Conservation (phyloP, 2,888 invertebrate genomes). For the Drepanosiphum platanoidis region DNA sequence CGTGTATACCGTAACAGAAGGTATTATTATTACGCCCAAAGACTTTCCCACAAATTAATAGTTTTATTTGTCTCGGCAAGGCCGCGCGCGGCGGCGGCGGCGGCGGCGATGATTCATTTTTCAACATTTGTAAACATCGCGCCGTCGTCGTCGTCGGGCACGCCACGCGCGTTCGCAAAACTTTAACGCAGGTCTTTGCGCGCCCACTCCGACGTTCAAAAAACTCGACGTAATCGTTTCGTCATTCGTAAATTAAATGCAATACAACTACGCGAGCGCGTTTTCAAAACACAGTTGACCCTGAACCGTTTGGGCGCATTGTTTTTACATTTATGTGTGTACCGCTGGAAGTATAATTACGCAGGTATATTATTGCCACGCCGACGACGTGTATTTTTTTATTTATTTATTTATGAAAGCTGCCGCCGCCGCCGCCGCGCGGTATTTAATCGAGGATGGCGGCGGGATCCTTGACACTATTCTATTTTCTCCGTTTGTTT, state of each 20-base stretch:
- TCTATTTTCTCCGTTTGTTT: conserved; percentile 26
- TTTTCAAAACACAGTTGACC: conserved; percentile 9
- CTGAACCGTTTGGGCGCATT: conserved; percentile 30
- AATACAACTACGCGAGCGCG: conserved; percentile 10
- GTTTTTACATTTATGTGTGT: conserved; percentile 20
- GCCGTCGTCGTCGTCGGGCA: too few relatives aligned
- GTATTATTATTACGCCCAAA: background rate
- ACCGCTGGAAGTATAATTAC: conserved; percentile 30
- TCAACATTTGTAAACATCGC: background rate
- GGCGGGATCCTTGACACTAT: conserved; percentile 61
- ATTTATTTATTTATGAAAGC: conserved; percentile 38
- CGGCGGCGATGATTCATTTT: conserved; percentile 2
- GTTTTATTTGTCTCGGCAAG: conserved; percentile 12
- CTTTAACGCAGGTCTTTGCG: background rate
- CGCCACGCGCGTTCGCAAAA: background rate
- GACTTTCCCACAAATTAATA: background rate
- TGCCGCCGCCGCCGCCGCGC: too few relatives aligned
- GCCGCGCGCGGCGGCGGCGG: too few relatives aligned
- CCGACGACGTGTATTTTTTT: background rate
- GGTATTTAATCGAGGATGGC: conserved; percentile 14
- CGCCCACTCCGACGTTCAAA: background rate
- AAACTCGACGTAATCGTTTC: background rate
- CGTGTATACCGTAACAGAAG: background rate
- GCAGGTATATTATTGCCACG: background rate
- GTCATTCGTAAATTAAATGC: background rate